Evolutionary conservation across 2,797 vertebrate species (phyloP).

Genomic region (Chloroceryle inda): DNA sequence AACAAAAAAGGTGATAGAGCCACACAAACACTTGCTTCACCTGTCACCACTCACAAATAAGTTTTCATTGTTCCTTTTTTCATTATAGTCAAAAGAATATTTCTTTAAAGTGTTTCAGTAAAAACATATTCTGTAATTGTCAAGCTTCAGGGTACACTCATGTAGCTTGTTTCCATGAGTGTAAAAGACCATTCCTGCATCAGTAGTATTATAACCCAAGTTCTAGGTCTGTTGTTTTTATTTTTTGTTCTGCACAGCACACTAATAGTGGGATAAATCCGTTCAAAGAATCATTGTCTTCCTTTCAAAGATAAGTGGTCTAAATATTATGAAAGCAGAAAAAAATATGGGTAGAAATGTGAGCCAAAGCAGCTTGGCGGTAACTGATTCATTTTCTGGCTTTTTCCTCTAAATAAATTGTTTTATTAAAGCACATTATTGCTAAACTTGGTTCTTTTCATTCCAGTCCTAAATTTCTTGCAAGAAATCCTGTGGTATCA

Average conservation of each 20-base stretch:
- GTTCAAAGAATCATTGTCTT: background rate
- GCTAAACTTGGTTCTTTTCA: background rate
- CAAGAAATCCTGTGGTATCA: background rate
- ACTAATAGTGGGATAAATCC: background rate
- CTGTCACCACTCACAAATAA: background rate
- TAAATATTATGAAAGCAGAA: background rate
- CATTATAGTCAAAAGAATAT: background rate
- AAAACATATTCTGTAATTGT: background rate
- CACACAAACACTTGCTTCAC: background rate
- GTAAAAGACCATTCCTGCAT: background rate
- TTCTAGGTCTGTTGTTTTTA: background rate
- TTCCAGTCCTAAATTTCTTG: background rate
- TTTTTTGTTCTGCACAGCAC: background rate
- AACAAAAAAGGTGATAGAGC: background rate
- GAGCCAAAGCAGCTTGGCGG: background rate
- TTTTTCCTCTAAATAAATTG: background rate
- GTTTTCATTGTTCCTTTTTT: background rate
- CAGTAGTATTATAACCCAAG: background rate
- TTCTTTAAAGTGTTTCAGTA: background rate
- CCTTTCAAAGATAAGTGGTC: background rate
- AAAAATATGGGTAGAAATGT: background rate
- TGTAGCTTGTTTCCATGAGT: background rate
- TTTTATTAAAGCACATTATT: background rate
- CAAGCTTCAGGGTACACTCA: background rate
- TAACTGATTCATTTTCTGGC: background rate